Conservation (phyloP, 2,113 vertebrate genomes). For the Camarhynchus parvulus region DNA sequence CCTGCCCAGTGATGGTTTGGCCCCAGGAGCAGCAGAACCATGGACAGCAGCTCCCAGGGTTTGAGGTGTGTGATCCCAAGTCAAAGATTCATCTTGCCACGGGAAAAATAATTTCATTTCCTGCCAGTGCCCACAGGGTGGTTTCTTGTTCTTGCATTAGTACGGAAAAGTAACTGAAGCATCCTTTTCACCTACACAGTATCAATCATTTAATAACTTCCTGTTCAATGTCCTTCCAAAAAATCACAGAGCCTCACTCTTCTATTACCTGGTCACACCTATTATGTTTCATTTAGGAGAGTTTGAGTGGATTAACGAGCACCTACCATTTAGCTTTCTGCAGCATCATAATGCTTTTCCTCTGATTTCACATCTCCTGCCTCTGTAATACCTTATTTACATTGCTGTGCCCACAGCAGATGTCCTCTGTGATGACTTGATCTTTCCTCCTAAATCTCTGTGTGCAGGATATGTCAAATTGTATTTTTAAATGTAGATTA, state of each 20-base stretch:
- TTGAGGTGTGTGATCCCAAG: neutral
- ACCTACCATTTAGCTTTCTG: neutral
- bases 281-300: neutral
- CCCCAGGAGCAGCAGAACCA: neutral
- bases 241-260: neutral
- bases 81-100: neutral
- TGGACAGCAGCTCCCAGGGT: neutral
- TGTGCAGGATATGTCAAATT: neutral
- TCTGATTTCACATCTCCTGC: neutral
- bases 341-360: neutral
- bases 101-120: neutral
- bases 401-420: neutral
- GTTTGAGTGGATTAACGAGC: neutral
- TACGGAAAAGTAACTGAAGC: neutral
- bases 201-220: neutral
- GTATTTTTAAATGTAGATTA: slow-evolving; percentile 1
- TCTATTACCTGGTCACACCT: neutral
- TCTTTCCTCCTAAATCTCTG: neutral
- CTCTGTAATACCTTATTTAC: neutral
- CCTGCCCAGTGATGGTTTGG: neutral
- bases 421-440: neutral
- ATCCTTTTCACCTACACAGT: neutral
- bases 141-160: neutral
- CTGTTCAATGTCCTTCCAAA: neutral
- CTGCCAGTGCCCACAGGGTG: neutral